phyloP scores from a whole-genome alignment of 1,140 invertebrate genomes.

The Adelges cooleyi region DNA sequence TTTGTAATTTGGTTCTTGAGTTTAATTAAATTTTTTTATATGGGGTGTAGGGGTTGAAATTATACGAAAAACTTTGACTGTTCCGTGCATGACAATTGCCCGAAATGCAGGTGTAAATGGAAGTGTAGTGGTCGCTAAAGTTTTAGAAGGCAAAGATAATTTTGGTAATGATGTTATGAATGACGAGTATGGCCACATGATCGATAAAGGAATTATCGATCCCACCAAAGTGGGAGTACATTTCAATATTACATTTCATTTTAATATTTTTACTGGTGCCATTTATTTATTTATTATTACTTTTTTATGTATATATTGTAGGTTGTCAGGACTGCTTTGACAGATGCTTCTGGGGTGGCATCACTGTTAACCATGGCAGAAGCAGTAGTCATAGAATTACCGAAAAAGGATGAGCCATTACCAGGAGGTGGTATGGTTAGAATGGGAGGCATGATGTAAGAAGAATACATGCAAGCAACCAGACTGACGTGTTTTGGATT shows the following conservation, averaged over 20 bases:
- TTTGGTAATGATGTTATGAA: conserved; percentile 94
- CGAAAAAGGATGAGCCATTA: conserved; percentile 77
- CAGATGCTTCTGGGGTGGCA: conserved; percentile 95
- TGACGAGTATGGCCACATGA: conserved; percentile 91
- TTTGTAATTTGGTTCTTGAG: background rate
- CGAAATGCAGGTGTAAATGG: conserved; percentile 94
- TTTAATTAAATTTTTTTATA: background rate
- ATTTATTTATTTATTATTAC: too few species aligned
- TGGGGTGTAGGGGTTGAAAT: conserved; percentile 75
- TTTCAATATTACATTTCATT: conserved; percentile 24
- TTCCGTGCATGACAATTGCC: conserved; percentile 93
- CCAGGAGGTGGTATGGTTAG: conserved; percentile 52
- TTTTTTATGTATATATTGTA: conserved; percentile 36
- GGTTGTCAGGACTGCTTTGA: conserved; percentile 90
- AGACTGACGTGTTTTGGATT: conserved; percentile 28
- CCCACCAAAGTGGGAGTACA: conserved; percentile 90
- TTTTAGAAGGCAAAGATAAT: conserved; percentile 57
- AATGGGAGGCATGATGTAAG: conserved; percentile 51
- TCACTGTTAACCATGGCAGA: conserved; percentile 96
- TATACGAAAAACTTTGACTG: conserved; percentile 76
- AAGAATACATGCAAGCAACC: background rate
- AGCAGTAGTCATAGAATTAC: conserved; percentile 86
- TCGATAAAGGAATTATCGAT: conserved; percentile 96
- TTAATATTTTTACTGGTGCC: background rate
- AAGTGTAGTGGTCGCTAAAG: conserved; percentile 88